Evolutionary conservation across 2,888 invertebrate species (phyloP).

Genomic region (Protodeltote pygarga): DNA sequence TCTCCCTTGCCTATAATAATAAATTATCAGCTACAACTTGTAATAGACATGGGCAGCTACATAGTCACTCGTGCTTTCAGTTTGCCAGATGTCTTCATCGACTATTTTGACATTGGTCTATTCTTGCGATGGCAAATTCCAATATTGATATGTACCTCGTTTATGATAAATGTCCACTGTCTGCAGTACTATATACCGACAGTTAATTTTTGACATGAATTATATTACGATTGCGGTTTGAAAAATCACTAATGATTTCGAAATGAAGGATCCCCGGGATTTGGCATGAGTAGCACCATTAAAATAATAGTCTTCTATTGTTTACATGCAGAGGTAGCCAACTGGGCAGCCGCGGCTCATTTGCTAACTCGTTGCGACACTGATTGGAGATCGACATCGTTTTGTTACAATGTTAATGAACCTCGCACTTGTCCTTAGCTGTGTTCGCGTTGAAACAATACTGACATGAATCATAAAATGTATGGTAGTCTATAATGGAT

Average conservation of each 20-base stretch:
- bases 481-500: neutral
- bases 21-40: neutral
- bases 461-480: constrained; percentile 7
- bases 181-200: constrained; percentile 31
- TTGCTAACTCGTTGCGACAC: constrained; percentile 41
- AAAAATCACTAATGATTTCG: constrained; percentile 33
- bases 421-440: constrained; percentile 13
- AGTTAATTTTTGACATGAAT: constrained; percentile 41
- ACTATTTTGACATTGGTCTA: constrained; percentile 32
- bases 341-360: constrained; percentile 41
- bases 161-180: constrained; percentile 17
- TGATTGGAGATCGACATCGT: constrained; percentile 36
- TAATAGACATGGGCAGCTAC: constrained; percentile 3
- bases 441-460: constrained; percentile 5
- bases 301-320: constrained; percentile 44
- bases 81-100: constrained; percentile 31
- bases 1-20: no score
- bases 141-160: constrained; percentile 25
- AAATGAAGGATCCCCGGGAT: constrained; percentile 40
- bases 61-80: constrained; percentile 10
- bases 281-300: constrained; percentile 43
- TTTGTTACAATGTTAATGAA: constrained; percentile 30
- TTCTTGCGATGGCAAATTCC: constrained; percentile 36
- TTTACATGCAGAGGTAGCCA: constrained; percentile 46
- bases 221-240: constrained; percentile 33